Evolutionary conservation across 2,797 vertebrate genomes (phyloP).

Genomic region (Todus mexicanus): DNA sequence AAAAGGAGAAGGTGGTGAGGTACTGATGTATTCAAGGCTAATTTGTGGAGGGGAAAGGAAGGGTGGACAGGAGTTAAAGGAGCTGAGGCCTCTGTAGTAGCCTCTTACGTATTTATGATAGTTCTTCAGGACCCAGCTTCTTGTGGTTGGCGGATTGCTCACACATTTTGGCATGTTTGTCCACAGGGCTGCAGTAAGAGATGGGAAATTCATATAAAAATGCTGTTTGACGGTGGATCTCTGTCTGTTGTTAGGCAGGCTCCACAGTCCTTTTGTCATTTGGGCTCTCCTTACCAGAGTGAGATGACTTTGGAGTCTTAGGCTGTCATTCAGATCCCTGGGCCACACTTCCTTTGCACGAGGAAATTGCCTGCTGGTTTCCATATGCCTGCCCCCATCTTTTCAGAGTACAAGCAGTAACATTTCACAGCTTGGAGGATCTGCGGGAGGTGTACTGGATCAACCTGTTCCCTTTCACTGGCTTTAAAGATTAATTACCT

Average conservation of each 20-base stretch:
- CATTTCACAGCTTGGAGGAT: not conserved
- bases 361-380: not conserved
- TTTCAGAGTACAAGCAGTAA: not conserved
- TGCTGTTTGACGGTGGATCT: not conserved
- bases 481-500: not conserved
- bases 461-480: not conserved
- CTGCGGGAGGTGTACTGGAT: not conserved
- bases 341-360: not conserved
- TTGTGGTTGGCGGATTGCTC: not conserved
- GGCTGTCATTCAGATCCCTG: not conserved
- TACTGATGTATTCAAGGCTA: not conserved
- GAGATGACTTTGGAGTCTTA: not conserved
- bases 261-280: not conserved
- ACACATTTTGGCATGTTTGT: not conserved
- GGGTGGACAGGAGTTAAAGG: not conserved
- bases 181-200: not conserved
- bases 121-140: not conserved
- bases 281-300: not conserved
- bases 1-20: not conserved
- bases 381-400: not conserved
- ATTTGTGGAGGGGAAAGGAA: not conserved
- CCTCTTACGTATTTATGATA: not conserved
- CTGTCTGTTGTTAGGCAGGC: not conserved
- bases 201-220: not conserved
- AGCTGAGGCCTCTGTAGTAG: not conserved